These are phyloP conservation scores for Drosophila baimaii DNA, from an alignment of 1,140 invertebrate species.

Conservation along the genomic window DNA sequence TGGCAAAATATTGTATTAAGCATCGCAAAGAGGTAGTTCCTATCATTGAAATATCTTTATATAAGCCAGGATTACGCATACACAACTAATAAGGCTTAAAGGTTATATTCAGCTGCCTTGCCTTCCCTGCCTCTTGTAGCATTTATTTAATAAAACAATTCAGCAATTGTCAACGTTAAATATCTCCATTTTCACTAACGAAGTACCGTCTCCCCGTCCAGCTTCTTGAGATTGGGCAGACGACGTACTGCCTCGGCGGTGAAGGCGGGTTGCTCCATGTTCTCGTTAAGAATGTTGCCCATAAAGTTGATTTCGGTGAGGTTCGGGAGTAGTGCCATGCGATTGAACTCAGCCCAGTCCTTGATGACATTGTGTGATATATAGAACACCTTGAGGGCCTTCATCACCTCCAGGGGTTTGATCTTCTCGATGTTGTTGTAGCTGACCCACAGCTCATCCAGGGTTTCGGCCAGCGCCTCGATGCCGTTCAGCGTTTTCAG, in stretches of 20 bases:
- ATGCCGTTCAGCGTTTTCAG: conserved; percentile 95
- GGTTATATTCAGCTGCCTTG: too few species aligned
- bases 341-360: conserved; percentile 94
- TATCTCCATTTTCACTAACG: conserved; percentile 61
- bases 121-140: neutral
- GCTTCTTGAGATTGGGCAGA: conserved; percentile 92
- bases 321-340: conserved; percentile 85
- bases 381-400: conserved; percentile 92
- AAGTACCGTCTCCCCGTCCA: conserved; percentile 91
- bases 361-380: conserved; percentile 95
- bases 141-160: neutral
- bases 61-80: too few species aligned
- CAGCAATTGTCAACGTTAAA: neutral
- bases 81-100: too few species aligned
- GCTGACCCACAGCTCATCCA: conserved; percentile 97
- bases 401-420: conserved; percentile 93
- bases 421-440: conserved; percentile 97
- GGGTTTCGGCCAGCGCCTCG: conserved; percentile 92
- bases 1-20: neutral
- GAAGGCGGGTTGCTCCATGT: conserved; percentile 89
- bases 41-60: too few species aligned
- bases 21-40: too few species aligned
- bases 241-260: conserved; percentile 89
- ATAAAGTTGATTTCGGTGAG: conserved; percentile 91
- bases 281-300: conserved; percentile 94